Evolutionary conservation across 2,113 vertebrate genomes (phyloP), one percentile per base, ranked within the genome.

Genomic region (Passer montanus): DNA sequence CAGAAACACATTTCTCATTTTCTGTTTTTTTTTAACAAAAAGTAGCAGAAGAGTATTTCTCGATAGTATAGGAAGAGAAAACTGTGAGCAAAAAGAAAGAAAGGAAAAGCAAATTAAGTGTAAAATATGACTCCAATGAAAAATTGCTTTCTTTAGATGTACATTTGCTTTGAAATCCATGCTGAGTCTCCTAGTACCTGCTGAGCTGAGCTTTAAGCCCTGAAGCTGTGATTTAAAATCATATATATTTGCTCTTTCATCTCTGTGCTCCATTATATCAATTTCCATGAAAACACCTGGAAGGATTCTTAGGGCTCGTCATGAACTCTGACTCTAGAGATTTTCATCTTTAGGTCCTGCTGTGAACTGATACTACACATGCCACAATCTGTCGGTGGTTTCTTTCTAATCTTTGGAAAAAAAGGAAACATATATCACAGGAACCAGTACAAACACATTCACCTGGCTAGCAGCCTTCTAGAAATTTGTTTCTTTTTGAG

Each of bases 171-270:
- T 96, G 95, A 96, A 97, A 97, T 95, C 84, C 89, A 77, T 91
- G 93, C 95, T 96, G 78, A 43, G 59, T 95, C 70, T 93, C 47
- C 63, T 90, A 90, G 72, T 95, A 94, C 91, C 77, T 90, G 87
- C 84, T 94, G 89, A 91, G 91, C 19, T 92, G 93, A 93, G 50
- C 81, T 95, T 91, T 87, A 82, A 94, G 72, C 87, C 89, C 78
- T 63, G 91, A 85, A 91, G 95, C 89, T 74, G 77, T 89, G 94
- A 90, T 94, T 95, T 96, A 96, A 96, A 96, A 85, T 93, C 87
- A 94, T 95, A 91, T 95, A 83, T 91, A 95, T 94, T 95, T 96
- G 55, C 70, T 94, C 95, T 97, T 97, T 97, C 95, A 96, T 96
- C 94, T 96, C 81, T 63, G 30, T 85, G n/a, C 70, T 91, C 78